phyloP scores from a whole-genome alignment of 2,113 vertebrate genomes.

The Seriola aureovittata region DNA sequence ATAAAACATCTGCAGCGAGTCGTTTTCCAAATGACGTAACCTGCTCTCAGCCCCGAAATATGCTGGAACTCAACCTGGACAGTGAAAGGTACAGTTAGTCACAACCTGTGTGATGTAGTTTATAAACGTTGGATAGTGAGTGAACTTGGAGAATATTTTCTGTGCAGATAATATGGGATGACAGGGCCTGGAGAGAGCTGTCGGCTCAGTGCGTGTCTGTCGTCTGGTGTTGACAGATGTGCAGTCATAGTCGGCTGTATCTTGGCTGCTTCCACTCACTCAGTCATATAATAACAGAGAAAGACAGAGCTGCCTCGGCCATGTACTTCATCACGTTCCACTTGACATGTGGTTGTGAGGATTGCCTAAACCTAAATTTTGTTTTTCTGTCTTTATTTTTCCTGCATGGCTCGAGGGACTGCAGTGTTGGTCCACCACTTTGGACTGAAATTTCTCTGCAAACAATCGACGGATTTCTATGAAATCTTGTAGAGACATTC shows the following conservation, averaged over 20 bases:
- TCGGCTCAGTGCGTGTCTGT: conserved; percentile 17
- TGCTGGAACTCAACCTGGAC: neutral
- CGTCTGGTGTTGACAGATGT: conserved; percentile 50
- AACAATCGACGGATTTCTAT: neutral
- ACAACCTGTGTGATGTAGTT: neutral
- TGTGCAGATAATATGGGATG: conserved; percentile 23
- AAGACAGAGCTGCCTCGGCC: conserved; percentile 14
- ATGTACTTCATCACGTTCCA: conserved; percentile 28
- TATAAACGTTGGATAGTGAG: neutral
- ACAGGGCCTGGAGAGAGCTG: conserved; percentile 33
- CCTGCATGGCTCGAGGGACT: neutral
- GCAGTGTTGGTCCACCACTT: neutral
- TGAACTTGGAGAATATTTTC: neutral
- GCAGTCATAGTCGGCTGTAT: conserved; percentile 4
- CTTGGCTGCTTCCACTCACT: conserved; percentile 43
- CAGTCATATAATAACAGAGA: conserved; percentile 12
- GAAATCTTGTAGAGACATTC: neutral
- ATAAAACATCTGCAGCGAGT: conserved; percentile 48
- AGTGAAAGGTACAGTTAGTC: conserved; percentile 3
- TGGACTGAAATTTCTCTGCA: neutral
- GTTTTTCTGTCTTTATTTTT: neutral
- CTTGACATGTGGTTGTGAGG: conserved; percentile 20
- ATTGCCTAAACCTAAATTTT: conserved; percentile 1
- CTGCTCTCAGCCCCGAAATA: conserved; percentile 20
- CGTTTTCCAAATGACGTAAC: conserved; percentile 41